Evolutionary conservation across 2,888 invertebrate genomes (phyloP).

Genomic region (Abrostola tripartita): DNA sequence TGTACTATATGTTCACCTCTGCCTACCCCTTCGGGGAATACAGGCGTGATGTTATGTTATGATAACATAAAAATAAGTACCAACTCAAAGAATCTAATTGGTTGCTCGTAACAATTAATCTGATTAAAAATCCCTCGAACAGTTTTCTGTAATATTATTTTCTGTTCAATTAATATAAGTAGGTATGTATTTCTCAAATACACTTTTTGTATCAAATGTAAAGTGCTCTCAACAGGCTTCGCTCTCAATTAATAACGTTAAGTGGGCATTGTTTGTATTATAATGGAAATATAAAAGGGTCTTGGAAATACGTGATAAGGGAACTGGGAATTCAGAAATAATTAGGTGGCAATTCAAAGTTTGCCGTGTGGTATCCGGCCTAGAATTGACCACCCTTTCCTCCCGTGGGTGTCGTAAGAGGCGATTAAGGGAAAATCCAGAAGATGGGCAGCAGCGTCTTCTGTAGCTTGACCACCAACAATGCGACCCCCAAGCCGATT

Average conservation of each 20-base stretch:
- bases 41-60: no score
- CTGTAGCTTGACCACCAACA: no score
- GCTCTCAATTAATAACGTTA: slow-evolving; percentile 1
- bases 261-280: not conserved
- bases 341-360: not conserved
- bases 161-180: not conserved
- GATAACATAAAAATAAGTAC: not conserved
- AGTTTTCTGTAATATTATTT: no score
- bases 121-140: not conserved
- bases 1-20: no score
- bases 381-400: no score
- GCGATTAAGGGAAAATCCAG: no score
- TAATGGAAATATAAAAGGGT: slow-evolving; percentile 2
- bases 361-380: no score
- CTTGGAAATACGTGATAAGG: not conserved
- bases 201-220: not conserved
- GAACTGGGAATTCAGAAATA: not conserved
- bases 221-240: not conserved
- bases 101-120: not conserved
- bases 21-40: no score
- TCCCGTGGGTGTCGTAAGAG: no score
- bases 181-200: slow-evolving; percentile 1
- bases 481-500: no score
- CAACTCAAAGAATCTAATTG: not conserved
- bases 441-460: no score